phyloP scores from a whole-genome alignment of 1,140 invertebrate species.

The Oryctes rhinoceros region DNA sequence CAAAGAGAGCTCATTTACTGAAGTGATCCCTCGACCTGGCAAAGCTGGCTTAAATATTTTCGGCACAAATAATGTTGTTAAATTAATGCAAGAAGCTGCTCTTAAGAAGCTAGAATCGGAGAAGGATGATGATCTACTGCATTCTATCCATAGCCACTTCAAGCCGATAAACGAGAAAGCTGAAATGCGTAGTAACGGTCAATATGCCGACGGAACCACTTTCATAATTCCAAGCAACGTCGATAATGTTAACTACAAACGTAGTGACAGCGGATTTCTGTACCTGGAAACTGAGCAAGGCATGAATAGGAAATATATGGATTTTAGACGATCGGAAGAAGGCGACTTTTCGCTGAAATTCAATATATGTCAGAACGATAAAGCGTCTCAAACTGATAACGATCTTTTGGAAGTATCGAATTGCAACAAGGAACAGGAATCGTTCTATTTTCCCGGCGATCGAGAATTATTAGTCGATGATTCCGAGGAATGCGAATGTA shows the following conservation, averaged over 20 bases:
- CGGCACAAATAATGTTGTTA: constrained; percentile 40
- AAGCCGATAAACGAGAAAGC: constrained; percentile 72
- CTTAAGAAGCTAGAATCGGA: constrained; percentile 45
- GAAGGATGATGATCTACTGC: constrained; percentile 71
- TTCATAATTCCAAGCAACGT: constrained; percentile 72
- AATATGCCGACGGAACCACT: constrained; percentile 72
- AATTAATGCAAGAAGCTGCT: constrained; percentile 43
- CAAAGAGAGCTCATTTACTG: constrained; percentile 67
- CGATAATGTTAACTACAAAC: constrained; percentile 66
- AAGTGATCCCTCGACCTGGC: constrained; percentile 63
- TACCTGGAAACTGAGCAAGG: constrained; percentile 59
- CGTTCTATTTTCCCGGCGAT: constrained; percentile 48
- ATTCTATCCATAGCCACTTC: constrained; percentile 78
- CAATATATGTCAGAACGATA: constrained; percentile 63
- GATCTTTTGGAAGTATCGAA: constrained; percentile 40
- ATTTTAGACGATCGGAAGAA: constrained; percentile 61
- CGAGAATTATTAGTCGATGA: constrained; percentile 41
- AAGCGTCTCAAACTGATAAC: constrained; percentile 64
- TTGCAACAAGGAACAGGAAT: constrained; percentile 42
- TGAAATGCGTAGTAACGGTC: constrained; percentile 58
- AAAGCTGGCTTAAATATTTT: constrained; percentile 47
- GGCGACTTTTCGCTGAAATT: constrained; percentile 64
- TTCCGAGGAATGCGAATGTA: constrained; percentile 26
- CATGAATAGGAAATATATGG: constrained; percentile 61
- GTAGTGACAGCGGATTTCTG: constrained; percentile 63